Evolutionary conservation across 2,888 invertebrate species (phyloP).

Genomic region (Rhagium mordax): DNA sequence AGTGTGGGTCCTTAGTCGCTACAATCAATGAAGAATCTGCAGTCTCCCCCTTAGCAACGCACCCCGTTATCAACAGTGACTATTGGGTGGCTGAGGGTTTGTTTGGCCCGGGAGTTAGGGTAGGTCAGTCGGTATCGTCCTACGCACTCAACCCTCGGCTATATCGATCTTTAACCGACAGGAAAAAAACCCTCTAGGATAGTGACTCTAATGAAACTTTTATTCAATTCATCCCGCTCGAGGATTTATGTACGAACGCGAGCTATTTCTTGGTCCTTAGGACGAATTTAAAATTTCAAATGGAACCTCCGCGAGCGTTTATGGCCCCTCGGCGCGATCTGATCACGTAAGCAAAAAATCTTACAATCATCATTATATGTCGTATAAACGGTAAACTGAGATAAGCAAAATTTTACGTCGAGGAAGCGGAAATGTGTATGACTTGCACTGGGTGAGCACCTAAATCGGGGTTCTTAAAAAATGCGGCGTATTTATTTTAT

Average conservation of each 20-base stretch:
- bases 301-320: background rate
- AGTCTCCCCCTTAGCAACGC: conserved; percentile 62
- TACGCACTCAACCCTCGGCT: conserved; percentile 59
- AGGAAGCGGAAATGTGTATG: background rate
- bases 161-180: conserved; percentile 55
- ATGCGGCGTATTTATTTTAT: no score
- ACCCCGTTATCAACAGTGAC: conserved; percentile 48
- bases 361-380: background rate
- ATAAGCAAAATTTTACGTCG: background rate
- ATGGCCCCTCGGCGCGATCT: background rate
- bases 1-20: background rate
- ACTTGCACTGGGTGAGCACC: background rate
- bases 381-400: background rate
- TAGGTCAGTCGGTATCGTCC: conserved; percentile 61
- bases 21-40: conserved; percentile 47
- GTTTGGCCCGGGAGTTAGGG: conserved; percentile 65
- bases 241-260: background rate
- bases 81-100: conserved; percentile 57
- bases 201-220: conserved; percentile 29
- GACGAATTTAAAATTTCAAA: background rate
- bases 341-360: background rate
- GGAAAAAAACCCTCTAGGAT: conserved; percentile 30
- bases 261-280: background rate
- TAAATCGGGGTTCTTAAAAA: background rate
- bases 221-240: conserved; percentile 13